Conservation (phyloP, 1,140 invertebrate genomes). For the Branchinecta lynchi region DNA sequence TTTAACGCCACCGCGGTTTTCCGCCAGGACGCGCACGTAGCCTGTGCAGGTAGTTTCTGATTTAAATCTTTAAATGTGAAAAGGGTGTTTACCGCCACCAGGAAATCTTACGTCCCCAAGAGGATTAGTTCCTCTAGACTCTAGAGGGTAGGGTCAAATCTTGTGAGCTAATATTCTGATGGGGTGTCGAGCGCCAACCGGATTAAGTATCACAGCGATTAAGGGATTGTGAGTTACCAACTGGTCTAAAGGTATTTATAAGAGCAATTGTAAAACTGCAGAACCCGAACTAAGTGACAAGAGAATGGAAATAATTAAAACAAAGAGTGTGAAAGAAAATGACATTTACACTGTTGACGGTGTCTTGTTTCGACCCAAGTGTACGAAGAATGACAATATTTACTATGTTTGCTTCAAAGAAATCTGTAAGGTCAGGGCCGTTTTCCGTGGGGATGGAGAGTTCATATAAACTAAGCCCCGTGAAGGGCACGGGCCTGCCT, state of each 20-base stretch:
- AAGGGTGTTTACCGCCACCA: too few species aligned
- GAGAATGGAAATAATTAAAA: conserved; percentile 10
- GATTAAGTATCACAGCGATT: conserved; percentile 1
- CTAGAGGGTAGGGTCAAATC: conserved; percentile 8
- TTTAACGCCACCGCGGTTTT: conserved; percentile 8
- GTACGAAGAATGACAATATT: too few species aligned
- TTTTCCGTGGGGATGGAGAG: conserved; percentile 4
- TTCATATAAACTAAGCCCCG: neutral
- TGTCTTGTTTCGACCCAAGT: too few species aligned
- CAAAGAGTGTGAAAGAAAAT: conserved; percentile 9
- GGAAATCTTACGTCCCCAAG: too few species aligned
- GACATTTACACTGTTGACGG: too few species aligned
- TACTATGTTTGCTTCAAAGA: too few species aligned
- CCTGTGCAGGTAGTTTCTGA: conserved; percentile 5
- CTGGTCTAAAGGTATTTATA: conserved; percentile 6
- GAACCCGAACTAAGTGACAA: conserved; percentile 1
- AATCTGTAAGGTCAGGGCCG: neutral
- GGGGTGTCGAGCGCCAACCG: neutral
- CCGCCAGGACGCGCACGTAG: neutral
- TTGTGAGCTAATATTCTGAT: neutral
- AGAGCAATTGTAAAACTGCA: conserved; percentile 6
- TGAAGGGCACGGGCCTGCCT: conserved; percentile 4
- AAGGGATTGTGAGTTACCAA: conserved; percentile 9
- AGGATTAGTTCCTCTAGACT: neutral
- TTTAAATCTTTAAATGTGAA: conserved; percentile 7